Base-by-base conservation (phyloP, 2,888 invertebrate species). In the Archips xylosteana region DNA sequence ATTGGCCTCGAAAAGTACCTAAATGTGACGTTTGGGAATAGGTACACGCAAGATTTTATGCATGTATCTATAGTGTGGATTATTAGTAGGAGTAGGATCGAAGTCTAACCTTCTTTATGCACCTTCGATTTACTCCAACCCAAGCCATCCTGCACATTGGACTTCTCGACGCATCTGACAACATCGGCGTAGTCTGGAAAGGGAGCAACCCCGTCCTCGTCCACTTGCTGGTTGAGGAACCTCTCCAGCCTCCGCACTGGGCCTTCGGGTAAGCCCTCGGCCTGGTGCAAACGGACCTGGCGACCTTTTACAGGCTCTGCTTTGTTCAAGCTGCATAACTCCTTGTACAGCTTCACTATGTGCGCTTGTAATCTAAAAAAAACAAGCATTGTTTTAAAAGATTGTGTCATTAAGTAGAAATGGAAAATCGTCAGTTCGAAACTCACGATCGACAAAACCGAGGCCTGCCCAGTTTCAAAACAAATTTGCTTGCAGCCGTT, bases 101-200 rank as follows among this genome's bases (percentile, higher is more conserved):
- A n/a, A 5, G 3, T 47, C 63, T 1, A 63, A 65, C 92, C 92
- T 89, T 92, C 90, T 13, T 71, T 75, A 75, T 85, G 77, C 47
- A 91, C 79, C 65, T 82, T 77, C 0, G 63, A 9, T 13, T 75
- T 78, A 13, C 12, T 80, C 89, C 88, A 91, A 0, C 82, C 80
- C n/a, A 91, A 77, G 0, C 75, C 51, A n/a, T 86, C 87, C 3
- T 64, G 65, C 0, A 15, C 6, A 76, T 89, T 88, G 0, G 90
- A 87, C 8, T 78, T 51, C 1, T 63, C 10, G 0, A 92, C 90
- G 79, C 92, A 92, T 2, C 80, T 72, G 0, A 87, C 77, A 0
- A 93, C 92, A 81, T 95, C 95, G 34, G 81, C 83, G 80, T 94
- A 95, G 85, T 92, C 96, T 12, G 92, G 96, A 66, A 92, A 91